Evolutionary conservation across 2,113 vertebrate species (phyloP), one percentile per base, ranked within the genome.

Genomic region (Chascanopsetta lugubris): DNA sequence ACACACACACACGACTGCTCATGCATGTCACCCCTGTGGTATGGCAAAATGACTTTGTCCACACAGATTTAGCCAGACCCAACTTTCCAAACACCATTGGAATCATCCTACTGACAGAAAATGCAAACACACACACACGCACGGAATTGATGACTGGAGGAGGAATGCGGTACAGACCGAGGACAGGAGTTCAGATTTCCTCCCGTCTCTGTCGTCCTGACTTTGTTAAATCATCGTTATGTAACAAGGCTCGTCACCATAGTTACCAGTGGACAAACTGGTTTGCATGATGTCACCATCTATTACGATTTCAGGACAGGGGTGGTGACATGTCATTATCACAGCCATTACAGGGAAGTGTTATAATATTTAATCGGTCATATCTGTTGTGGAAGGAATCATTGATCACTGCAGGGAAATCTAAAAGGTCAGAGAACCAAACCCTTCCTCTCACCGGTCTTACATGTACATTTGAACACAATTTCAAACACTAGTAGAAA

Each of bases 221-320:
- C 8, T 71, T 51, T 49, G 46, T 79, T 75, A 77, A 72, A 68
- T 77, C 82, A 86, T 62, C 11, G 20, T 84, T 84, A 85, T 66
- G 70, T 85, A 83, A 84, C 64, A 18, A 46, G 24, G 21, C n/a
- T 13, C 15, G 40, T 72, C 24, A 27, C 75, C 47, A 63, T 64
- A 34, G 57, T 59, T 51, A 87, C 82, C 75, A 83, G 72, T 1
- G 32, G 68, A 55, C 64, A 57, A 48, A 51, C 72, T 3, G 43
- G 49, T 48, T 43, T 38, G 50, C 42, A 53, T 68, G 65, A 80
- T 21, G 58, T 77, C 72, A 61, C 38, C 59, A 13, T 29, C 56
- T 68, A 71, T 72, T 54, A 73, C 51, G 49, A 32, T 56, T 18
- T 53, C 49, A 36, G 50, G 42, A 29, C 49, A 30, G 69, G 21